These are phyloP conservation scores for Macrotis lagotis DNA, from an alignment of 2,113 vertebrate species.

Conservation along the genomic window DNA sequence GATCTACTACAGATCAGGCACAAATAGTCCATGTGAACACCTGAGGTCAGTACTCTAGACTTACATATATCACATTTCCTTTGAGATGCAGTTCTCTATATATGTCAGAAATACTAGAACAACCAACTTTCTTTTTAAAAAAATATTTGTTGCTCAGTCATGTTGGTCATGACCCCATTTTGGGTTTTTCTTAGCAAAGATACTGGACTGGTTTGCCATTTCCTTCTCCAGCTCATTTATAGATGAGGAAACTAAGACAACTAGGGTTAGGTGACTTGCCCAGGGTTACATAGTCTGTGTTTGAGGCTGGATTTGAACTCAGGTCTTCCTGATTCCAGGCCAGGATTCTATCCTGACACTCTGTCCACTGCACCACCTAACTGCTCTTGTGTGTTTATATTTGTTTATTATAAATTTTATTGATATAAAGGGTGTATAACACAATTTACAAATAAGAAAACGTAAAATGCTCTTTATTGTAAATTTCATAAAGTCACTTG, in stretches of 20 bases:
- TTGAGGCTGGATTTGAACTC: neutral
- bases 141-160: neutral
- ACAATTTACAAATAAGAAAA: neutral
- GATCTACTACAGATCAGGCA: too few species aligned
- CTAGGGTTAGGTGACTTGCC: neutral
- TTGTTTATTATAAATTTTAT: neutral
- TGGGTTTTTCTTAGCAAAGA: neutral
- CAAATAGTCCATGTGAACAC: too few species aligned
- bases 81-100: too few species aligned
- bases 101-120: too few species aligned
- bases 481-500: neutral
- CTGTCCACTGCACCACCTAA: neutral
- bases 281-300: neutral
- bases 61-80: too few species aligned
- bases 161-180: neutral
- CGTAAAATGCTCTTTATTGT: neutral
- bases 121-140: too few species aligned
- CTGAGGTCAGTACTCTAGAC: too few species aligned
- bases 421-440: neutral
- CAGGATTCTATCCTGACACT: too few species aligned
- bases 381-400: neutral
- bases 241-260: neutral
- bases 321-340: neutral
- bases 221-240: neutral
- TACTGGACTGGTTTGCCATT: neutral